Percentiles rank a stretch among this genome's conserved stretches.
These are phyloP conservation scores for Tauraco erythrolophus DNA, from an alignment of 2,113 vertebrate genomes.

Conservation along the genomic window DNA sequence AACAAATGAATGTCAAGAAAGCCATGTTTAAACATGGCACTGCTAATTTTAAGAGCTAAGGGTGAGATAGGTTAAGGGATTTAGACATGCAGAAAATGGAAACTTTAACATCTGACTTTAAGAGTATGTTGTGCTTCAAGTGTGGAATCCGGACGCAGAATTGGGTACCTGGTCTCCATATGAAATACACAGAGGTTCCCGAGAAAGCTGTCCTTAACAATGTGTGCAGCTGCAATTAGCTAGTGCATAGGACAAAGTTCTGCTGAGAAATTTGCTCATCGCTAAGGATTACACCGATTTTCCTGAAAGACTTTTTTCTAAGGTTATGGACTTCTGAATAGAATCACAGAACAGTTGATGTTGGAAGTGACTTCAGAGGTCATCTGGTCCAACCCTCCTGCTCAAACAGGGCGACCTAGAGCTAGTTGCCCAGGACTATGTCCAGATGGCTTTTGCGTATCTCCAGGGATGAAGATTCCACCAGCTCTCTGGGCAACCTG, in stretches of 20 bases:
- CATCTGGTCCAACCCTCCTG: background rate
- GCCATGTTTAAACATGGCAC: background rate
- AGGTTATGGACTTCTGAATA: background rate
- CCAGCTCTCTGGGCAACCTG: background rate
- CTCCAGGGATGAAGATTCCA: background rate
- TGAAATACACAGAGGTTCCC: background rate
- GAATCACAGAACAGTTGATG: background rate
- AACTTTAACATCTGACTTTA: background rate
- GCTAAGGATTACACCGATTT: background rate
- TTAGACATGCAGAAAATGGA: background rate
- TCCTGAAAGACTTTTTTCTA: background rate
- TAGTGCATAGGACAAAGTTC: background rate
- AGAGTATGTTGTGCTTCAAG: background rate
- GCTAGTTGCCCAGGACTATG: background rate
- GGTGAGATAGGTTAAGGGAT: background rate
- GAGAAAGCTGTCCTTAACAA: background rate
- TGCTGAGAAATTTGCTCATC: background rate
- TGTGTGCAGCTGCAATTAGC: background rate
- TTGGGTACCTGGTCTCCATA: background rate
- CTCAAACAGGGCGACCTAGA: background rate
- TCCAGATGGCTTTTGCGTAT: background rate
- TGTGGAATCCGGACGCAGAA: background rate
- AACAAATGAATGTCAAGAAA: background rate
- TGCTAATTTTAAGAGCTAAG: background rate
- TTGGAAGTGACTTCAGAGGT: background rate